Evolutionary conservation across 2,113 vertebrate genomes (phyloP).

Genomic region (Channa maculata): DNA sequence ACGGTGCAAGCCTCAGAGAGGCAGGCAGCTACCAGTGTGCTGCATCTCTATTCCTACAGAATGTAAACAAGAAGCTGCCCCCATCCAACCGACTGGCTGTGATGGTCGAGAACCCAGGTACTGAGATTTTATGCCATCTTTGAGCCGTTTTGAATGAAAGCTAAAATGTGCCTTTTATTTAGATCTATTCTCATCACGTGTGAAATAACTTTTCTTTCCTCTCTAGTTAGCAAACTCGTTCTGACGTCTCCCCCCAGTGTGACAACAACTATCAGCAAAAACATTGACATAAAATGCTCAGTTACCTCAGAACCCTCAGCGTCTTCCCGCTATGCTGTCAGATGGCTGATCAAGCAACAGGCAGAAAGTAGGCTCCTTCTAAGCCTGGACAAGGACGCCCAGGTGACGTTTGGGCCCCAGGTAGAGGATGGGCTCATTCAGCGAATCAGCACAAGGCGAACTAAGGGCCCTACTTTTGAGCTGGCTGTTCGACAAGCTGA

Average conservation of each 20-base stretch:
- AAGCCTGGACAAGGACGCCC: slow-evolving; percentile 61
- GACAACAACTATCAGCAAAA: slow-evolving; percentile 27
- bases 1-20: slow-evolving; percentile 51
- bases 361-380: slow-evolving; percentile 53
- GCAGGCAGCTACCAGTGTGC: slow-evolving; percentile 84
- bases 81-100: slow-evolving; percentile 80
- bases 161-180: neutral
- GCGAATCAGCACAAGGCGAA: slow-evolving; percentile 65
- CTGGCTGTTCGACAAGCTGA: slow-evolving; percentile 65
- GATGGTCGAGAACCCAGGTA: slow-evolving; percentile 85
- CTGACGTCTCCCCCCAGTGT: slow-evolving; percentile 24
- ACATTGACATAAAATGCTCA: slow-evolving; percentile 71
- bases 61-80: slow-evolving; percentile 17
- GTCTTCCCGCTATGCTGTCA: slow-evolving; percentile 71
- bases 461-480: slow-evolving; percentile 63
- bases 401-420: slow-evolving; percentile 49
- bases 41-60: slow-evolving; percentile 77
- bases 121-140: neutral
- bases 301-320: slow-evolving; percentile 17
- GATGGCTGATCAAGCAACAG: slow-evolving; percentile 67
- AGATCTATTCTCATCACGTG: slow-evolving; percentile 5
- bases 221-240: slow-evolving; percentile 66
- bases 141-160: neutral
- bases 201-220: slow-evolving; percentile 15
- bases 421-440: slow-evolving; percentile 17